These are phyloP conservation scores for Drosophila ananassae DNA, from an alignment of 1,140 invertebrate species.

Conservation along the genomic window DNA sequence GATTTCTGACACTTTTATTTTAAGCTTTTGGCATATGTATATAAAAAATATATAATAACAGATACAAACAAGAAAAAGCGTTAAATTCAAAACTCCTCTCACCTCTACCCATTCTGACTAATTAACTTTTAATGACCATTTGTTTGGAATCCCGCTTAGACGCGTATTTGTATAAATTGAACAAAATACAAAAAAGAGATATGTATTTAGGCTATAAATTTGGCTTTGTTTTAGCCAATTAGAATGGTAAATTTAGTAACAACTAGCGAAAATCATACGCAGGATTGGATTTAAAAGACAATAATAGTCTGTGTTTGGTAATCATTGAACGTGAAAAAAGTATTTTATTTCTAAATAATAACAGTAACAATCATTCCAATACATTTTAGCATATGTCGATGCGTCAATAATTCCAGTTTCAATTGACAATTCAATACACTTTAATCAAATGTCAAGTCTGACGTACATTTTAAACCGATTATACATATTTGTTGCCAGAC, in stretches of 20 bases:
- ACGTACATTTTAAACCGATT: conserved; percentile 67
- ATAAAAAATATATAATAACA: not conserved
- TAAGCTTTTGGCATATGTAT: not conserved
- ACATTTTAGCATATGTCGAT: conserved; percentile 9
- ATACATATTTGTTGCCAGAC: conserved; percentile 47
- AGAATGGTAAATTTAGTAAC: conserved; percentile 31
- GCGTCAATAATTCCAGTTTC: conserved; percentile 27
- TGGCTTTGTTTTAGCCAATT: conserved; percentile 63
- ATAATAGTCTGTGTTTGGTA: not conserved
- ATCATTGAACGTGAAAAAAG: conserved; percentile 46
- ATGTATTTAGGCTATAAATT: conserved; percentile 53
- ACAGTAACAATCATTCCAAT: not conserved
- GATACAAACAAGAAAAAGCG: not conserved
- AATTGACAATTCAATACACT: conserved; percentile 70
- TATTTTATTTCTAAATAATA: conserved; percentile 62
- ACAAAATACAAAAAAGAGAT: conserved; percentile 19
- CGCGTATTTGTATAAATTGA: not conserved
- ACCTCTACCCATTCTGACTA: conserved; percentile 1
- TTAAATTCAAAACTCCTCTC: not conserved
- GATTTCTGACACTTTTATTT: not conserved
- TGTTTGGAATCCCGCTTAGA: conserved; percentile 7
- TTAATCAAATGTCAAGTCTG: conserved; percentile 57
- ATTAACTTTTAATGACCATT: conserved; percentile 49
- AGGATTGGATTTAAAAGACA: not conserved
- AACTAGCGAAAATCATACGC: not conserved